Conservation (phyloP, 2,797 vertebrate species). For the Dipus sagitta region DNA sequence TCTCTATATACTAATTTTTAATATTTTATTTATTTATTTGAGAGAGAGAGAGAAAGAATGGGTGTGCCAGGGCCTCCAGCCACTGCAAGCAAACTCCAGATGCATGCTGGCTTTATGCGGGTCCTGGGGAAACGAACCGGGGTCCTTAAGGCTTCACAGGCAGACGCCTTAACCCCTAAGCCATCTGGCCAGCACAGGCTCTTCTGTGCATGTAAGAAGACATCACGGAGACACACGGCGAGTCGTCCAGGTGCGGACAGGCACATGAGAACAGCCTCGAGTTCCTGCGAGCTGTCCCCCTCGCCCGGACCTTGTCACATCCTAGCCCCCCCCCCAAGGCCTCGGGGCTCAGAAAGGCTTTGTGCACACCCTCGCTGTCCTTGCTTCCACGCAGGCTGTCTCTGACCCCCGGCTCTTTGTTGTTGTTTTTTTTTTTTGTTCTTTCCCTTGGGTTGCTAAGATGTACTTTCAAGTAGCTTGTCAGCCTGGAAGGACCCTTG, state of each 20-base stretch:
- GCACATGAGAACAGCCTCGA: neutral
- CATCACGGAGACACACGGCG: no score
- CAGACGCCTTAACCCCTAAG: no score
- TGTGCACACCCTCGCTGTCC: neutral
- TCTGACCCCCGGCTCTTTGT: neutral
- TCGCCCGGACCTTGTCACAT: neutral
- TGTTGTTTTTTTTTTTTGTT: neutral
- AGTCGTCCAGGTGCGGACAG: neutral
- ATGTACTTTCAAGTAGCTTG: constrained; percentile 29
- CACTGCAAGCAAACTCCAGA: no score
- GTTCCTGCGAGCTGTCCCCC: neutral
- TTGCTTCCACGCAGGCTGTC: neutral
- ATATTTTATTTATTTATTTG: no score
- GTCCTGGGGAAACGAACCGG: no score
- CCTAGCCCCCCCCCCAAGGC: neutral
- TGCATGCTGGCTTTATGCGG: no score
- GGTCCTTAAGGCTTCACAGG: no score
- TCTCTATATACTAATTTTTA: neutral
- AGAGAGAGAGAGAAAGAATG: no score
- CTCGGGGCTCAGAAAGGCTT: neutral
- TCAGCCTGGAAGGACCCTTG: neutral
- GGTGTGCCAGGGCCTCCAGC: no score
- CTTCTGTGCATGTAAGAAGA: neutral
- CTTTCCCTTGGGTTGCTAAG: neutral
- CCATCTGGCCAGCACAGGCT: neutral